Evolutionary conservation across 2,888 invertebrate species (phyloP).

Genomic region (Erebia palarica): DNA sequence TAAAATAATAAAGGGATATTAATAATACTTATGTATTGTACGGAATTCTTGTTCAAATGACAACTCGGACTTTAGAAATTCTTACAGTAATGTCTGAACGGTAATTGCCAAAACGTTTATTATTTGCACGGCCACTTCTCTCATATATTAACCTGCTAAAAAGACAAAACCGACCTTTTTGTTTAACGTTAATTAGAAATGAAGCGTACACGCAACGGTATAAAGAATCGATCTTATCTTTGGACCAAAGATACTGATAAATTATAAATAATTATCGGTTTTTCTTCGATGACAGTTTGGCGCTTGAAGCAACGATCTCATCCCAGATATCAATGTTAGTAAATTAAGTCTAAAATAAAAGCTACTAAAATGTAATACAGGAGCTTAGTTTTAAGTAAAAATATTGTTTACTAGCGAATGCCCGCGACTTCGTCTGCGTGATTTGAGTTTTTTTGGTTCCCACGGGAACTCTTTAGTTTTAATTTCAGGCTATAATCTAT

Average conservation of each 20-base stretch:
- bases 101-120: slow-evolving; percentile 11
- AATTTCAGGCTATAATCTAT: too few species aligned
- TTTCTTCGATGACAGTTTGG: too few species aligned
- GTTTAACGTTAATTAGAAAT: slow-evolving; percentile 13
- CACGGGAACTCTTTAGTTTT: too few species aligned
- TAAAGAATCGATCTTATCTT: slow-evolving; percentile 13
- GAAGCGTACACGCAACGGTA: slow-evolving; percentile 1
- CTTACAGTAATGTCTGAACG: slow-evolving; percentile 1
- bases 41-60: background rate
- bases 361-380: too few species aligned
- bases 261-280: too few species aligned
- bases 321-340: too few species aligned
- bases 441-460: too few species aligned
- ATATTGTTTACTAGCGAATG: too few species aligned
- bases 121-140: background rate
- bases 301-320: too few species aligned
- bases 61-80: background rate
- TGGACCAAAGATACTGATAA: background rate
- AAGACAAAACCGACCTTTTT: background rate
- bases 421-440: too few species aligned
- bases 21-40: background rate
- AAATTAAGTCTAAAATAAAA: too few species aligned
- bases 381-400: too few species aligned
- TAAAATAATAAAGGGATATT: background rate
- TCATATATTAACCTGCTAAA: slow-evolving; percentile 3